Evolutionary conservation across 2,797 vertebrate species (phyloP).

Genomic region (Hypotaenidia philippensis): DNA sequence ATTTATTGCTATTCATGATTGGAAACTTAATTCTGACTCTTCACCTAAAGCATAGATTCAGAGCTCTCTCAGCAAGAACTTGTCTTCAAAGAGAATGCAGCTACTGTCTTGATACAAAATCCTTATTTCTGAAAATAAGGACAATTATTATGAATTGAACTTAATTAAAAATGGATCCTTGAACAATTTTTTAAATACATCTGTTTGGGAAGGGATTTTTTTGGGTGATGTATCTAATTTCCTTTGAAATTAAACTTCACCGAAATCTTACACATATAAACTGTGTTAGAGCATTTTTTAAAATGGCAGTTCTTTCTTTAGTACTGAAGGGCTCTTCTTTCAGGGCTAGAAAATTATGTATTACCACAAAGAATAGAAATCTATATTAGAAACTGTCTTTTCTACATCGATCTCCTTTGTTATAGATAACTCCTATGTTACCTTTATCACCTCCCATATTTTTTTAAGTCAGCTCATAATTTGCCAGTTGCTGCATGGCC

Average conservation of each 20-base stretch:
- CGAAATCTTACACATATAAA: not conserved
- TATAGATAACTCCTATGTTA: not conserved
- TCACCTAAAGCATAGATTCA: not conserved
- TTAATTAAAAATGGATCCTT: not conserved
- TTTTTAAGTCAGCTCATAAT: not conserved
- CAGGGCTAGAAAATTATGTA: not conserved
- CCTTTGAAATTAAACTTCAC: not conserved
- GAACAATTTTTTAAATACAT: not conserved
- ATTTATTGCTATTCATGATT: not conserved
- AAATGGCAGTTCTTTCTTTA: conserved; percentile 17
- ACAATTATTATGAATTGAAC: not conserved
- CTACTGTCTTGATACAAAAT: not conserved
- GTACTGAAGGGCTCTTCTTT: not conserved
- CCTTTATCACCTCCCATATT: not conserved
- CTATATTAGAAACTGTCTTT: conserved; percentile 37
- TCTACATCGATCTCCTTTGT: not conserved
- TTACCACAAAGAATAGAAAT: conserved; percentile 28
- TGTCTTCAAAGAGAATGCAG: not conserved
- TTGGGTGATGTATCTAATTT: not conserved
- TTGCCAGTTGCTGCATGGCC: not conserved
- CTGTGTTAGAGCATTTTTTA: not conserved
- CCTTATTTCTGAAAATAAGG: not conserved
- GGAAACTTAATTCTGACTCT: not conserved
- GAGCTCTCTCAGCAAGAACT: not conserved
- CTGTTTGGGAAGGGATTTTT: not conserved